A percentile compares a stretch with the other conserved stretches of the same genome.
phyloP scores from a whole-genome alignment of 2,113 vertebrate species.

The Sylvia atricapilla region DNA sequence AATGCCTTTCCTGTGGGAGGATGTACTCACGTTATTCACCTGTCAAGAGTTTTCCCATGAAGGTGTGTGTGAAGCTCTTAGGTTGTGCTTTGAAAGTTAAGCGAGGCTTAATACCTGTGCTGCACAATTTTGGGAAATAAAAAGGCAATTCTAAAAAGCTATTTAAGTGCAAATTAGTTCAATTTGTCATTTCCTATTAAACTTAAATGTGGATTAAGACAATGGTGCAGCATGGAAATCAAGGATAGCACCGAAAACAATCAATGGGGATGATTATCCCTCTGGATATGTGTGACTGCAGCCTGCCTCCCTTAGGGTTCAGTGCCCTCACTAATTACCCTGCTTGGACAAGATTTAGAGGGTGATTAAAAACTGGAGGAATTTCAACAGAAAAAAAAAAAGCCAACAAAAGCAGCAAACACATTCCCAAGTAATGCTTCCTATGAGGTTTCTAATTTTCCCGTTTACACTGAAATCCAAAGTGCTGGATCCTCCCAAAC shows the following conservation, averaged over 20 bases:
- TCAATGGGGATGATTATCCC: neutral
- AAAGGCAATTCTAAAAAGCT: neutral
- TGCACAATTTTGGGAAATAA: neutral
- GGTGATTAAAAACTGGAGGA: neutral
- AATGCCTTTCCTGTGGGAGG: neutral
- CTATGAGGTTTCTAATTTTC: neutral
- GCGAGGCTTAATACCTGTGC: neutral
- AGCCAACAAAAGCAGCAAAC: neutral
- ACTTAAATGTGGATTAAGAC: neutral
- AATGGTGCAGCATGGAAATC: neutral
- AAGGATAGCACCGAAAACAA: neutral
- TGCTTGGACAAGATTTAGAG: neutral
- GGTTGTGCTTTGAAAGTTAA: neutral
- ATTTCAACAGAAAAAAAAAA: neutral
- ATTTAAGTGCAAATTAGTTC: neutral
- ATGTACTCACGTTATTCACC: neutral
- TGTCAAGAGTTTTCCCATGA: neutral
- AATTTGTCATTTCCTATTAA: neutral
- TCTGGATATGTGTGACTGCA: neutral
- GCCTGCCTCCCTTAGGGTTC: neutral
- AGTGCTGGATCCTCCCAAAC: neutral
- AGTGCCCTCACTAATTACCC: neutral
- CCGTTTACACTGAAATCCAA: neutral
- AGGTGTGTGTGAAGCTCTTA: neutral
- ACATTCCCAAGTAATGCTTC: neutral